Base-by-base conservation (phyloP, 2,113 vertebrate genomes). In the Chloroceryle aenea region DNA sequence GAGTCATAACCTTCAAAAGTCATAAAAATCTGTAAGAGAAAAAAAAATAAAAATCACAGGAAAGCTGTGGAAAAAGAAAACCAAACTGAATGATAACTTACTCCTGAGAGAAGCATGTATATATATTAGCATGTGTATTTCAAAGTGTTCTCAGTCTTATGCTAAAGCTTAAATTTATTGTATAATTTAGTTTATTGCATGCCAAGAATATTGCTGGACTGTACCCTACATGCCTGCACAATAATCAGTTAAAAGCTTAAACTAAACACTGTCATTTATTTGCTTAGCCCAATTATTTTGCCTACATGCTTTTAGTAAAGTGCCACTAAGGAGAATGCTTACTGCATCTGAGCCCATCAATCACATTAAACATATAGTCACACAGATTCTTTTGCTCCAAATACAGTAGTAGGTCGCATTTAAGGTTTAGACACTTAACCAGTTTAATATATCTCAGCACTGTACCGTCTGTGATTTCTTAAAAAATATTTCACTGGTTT, bases 331-430 rank as follows among this genome's bases (percentile, higher is more conserved):
- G 73, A 92, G 55, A 95, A 87, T 30, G 38, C 71, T 83, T 93
- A 95, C 50, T 2, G 1, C 50, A 71, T 58, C 58, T 79, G 58
- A 92, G 77, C 71, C 40, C 43, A 69, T 68, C 76, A 85, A 45
- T 87, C 78, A 79, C 56, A 30, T 92, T 83, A 94, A 85, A 78
- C n/a, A 45, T 75, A 66, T 6, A 87, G 67, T 93, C 75, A 96
- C 55, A 80, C n/a, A 77, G 55, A 61, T 87, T 74, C 47, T 80
- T 85, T 92, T 92, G 50, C 77, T 90, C 74, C 67, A 85, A 69
- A 90, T 85, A 84, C 55, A 87, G 23, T 29, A 80, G 64, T 16
- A 11, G 47, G 29, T 23, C 6, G 5, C n/a, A 64, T 80, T 89
- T 85, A 85, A 93, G 89, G 50, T 85, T 94, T 85, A 97, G 71